Base-by-base conservation (phyloP, 2,888 invertebrate genomes). In the Oligia latruncula region DNA sequence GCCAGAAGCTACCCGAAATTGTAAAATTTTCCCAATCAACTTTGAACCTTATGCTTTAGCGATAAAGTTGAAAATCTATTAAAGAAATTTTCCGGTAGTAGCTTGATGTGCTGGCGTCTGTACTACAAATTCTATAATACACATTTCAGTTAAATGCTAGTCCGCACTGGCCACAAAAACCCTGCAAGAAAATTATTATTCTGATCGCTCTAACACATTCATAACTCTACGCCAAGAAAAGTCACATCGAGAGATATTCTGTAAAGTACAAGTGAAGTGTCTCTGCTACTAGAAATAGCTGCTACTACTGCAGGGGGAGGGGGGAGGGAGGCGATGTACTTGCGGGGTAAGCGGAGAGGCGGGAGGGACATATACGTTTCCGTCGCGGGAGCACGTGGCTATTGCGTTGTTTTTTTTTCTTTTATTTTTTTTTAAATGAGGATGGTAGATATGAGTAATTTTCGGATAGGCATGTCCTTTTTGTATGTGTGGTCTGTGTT, bases 241-340 rank as follows among this genome's bases (percentile, higher is more conserved):
- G 91, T 93, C 91, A 90, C 93, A 94, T 93, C 92, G 91, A 94
- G 93, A 94, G 93, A 94, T 92, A 92, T 93, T 89, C 91, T 91
- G 92, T 93, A 91, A 94, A 94, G 95, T 94, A 94, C 93, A 92
- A 91, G 93, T 93, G 93, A 94, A 96, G 95, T 96, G 95, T 96
- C 96, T 94, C 95, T 89, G 89, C 84, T 90, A 93, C 94, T 94
- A 93, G 94, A 95, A 95, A 95, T 95, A 95, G 94, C 93, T 87
- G 90, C 90, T 90, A 92, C 92, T 93, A 92, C 89, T 88, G 90
- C 84, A 82, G 88, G 83, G 83, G n/a, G 80, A 35, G 80, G 84
- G 88, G 85, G 81, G 58, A 13, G 80, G 67, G 77, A 0, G 40
- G 70, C 55, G 76, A 82, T 74, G 89, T 90, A 90, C 88, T 89